Evolutionary conservation across 2,888 invertebrate species (phyloP).

Genomic region (Acleris cristana): DNA sequence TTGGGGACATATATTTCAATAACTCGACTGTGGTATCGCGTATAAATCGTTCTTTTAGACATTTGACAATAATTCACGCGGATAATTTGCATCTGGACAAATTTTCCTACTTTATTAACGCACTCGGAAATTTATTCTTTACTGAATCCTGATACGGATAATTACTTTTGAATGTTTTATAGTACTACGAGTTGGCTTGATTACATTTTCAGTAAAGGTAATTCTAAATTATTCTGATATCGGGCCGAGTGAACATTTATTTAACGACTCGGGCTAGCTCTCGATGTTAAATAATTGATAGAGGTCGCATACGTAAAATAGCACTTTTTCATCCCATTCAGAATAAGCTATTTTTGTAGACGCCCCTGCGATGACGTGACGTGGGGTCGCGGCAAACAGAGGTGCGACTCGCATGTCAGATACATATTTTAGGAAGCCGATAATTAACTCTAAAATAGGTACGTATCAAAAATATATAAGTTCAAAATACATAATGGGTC

Average conservation of each 20-base stretch:
- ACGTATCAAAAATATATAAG: no score
- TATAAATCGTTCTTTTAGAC: constrained; percentile 79
- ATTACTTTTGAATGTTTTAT: constrained; percentile 28
- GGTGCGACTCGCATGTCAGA: constrained; percentile 10
- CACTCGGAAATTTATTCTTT: constrained; percentile 51
- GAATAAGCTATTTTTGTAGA: constrained; percentile 56
- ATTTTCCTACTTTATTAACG: constrained; percentile 55
- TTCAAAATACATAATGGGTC: no score
- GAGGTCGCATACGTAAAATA: constrained; percentile 57
- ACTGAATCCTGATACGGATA: constrained; percentile 18
- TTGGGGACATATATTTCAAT: constrained; percentile 80
- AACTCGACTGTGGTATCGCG: constrained; percentile 69
- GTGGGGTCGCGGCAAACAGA: constrained; percentile 1
- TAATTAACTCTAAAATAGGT: neutral
- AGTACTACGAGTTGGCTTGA: constrained; percentile 39
- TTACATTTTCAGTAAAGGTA: constrained; percentile 44
- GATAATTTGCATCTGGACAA: constrained; percentile 66
- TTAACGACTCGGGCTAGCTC: constrained; percentile 48
- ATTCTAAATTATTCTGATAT: constrained; percentile 46
- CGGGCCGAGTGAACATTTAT: constrained; percentile 41
- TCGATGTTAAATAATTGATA: constrained; percentile 66
- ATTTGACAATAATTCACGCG: constrained; percentile 71
- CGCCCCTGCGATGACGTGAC: constrained; percentile 46
- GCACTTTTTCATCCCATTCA: constrained; percentile 62
- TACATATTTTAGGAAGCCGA: neutral